These are phyloP conservation scores for Nasua narica DNA, from an alignment of 2,797 vertebrate genomes.

Conservation along the genomic window DNA sequence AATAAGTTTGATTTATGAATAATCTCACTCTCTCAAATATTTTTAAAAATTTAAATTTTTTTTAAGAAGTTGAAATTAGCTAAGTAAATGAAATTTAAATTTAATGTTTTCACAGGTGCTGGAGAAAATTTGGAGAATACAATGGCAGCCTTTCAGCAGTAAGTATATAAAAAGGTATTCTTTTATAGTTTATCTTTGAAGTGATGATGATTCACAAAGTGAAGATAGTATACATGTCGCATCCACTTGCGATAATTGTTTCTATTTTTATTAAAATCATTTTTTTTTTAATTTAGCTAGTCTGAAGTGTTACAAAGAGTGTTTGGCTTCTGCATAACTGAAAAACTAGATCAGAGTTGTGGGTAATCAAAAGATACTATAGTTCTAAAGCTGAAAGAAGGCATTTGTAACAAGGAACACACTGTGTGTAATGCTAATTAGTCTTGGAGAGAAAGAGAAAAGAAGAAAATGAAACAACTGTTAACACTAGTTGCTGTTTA, in stretches of 20 bases:
- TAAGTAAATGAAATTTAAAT: conserved; percentile 51
- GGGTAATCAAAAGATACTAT: conserved; percentile 42
- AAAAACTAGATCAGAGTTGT: conserved; percentile 51
- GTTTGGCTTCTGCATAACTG: conserved; percentile 10
- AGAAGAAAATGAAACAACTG: conserved; percentile 47
- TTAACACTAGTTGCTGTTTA: background rate
- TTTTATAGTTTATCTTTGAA: background rate
- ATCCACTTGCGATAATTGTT: background rate
- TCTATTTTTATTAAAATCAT: background rate
- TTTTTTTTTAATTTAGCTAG: conserved; percentile 9
- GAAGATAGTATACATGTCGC: background rate
- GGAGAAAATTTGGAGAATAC: conserved; percentile 99
- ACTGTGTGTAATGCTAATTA: conserved; percentile 66
- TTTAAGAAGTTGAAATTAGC: background rate
- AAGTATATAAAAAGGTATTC: conserved; percentile 81
- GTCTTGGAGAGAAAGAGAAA: conserved; percentile 44
- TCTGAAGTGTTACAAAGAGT: conserved; percentile 47
- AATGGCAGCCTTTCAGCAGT: conserved; percentile 97
- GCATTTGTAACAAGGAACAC: conserved; percentile 50
- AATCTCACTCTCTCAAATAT: background rate
- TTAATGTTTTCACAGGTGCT: conserved; percentile 87
- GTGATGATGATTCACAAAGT: background rate
- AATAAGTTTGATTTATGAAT: no score
- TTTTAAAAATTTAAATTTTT: background rate
- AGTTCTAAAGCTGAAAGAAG: conserved; percentile 53